Evolutionary conservation across 1,140 invertebrate genomes (phyloP).

Genomic region (Apis laboriosa): DNA sequence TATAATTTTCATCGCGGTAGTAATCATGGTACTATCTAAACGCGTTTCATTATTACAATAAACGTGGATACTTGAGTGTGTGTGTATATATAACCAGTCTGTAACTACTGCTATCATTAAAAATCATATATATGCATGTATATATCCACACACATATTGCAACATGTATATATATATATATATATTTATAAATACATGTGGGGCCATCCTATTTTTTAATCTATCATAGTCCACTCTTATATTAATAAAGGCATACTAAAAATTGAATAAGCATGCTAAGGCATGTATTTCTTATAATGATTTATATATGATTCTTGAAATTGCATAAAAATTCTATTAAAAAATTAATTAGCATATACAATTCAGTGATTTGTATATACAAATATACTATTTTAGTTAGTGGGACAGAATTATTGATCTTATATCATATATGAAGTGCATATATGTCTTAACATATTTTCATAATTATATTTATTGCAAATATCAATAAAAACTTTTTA

Average conservation of each 20-base stretch:
- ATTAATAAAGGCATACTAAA: slow-evolving; percentile 61
- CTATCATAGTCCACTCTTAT: slow-evolving; percentile 62
- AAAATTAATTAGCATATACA: slow-evolving; percentile 45
- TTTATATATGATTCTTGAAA: slow-evolving; percentile 26
- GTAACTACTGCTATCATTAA: slow-evolving; percentile 48
- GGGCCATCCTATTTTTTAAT: slow-evolving; percentile 61
- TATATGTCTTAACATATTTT: slow-evolving; percentile 17
- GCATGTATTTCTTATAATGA: slow-evolving; percentile 44
- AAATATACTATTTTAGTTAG: slow-evolving; percentile 7
- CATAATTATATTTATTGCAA: slow-evolving; percentile 19
- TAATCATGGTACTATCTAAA: slow-evolving; percentile 25
- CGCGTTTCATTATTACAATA: slow-evolving; percentile 52
- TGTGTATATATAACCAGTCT: slow-evolving; percentile 49
- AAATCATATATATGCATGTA: slow-evolving; percentile 53
- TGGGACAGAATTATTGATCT: slow-evolving; percentile 22
- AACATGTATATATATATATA: slow-evolving; percentile 45
- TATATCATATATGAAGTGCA: background rate
- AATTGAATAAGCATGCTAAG: slow-evolving; percentile 55
- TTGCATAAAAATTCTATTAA: slow-evolving; percentile 51
- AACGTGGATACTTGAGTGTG: slow-evolving; percentile 34
- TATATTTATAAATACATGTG: slow-evolving; percentile 57
- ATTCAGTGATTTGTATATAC: slow-evolving; percentile 42
- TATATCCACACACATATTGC: slow-evolving; percentile 48
- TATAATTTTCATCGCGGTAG: slow-evolving; percentile 32
- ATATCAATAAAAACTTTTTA: slow-evolving; percentile 27